Conservation (phyloP, 2,113 vertebrate species). For the Cyprinodon tularosa region DNA sequence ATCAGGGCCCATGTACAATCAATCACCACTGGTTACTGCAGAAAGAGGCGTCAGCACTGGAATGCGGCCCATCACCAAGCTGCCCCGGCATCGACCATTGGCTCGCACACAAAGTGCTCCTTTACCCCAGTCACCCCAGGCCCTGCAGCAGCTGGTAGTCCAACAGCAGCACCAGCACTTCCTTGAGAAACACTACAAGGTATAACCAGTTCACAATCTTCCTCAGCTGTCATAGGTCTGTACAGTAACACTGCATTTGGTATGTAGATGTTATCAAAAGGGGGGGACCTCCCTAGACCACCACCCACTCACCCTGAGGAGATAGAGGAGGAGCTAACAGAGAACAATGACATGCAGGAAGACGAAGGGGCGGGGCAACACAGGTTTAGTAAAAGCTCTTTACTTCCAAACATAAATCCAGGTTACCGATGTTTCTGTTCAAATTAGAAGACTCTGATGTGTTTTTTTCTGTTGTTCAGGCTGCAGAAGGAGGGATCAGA, state of each 20-base stretch:
- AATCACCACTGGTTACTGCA: constrained; percentile 90
- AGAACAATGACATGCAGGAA: constrained; percentile 77
- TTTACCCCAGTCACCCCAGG: constrained; percentile 91
- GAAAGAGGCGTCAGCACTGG: constrained; percentile 83
- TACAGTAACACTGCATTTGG: not conserved
- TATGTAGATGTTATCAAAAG: constrained; percentile 70
- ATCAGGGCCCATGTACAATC: constrained; percentile 90
- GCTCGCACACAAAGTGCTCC: constrained; percentile 93
- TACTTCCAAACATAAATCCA: not conserved
- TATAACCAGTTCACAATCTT: constrained; percentile 1
- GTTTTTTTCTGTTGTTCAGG: constrained; percentile 41
- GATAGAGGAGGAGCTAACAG: constrained; percentile 72
- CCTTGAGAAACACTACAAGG: constrained; percentile 87
- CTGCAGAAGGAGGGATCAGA: constrained; percentile 68
- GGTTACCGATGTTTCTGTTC: not conserved
- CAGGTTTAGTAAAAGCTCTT: constrained; percentile 38
- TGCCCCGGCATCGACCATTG: constrained; percentile 89
- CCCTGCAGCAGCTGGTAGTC: constrained; percentile 92
- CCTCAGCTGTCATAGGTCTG: not conserved
- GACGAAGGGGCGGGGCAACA: constrained; percentile 37
- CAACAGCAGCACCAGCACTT: constrained; percentile 94
- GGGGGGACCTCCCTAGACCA: constrained; percentile 61
- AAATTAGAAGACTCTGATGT: not conserved
- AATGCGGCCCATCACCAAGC: constrained; percentile 86
- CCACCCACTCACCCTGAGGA: constrained; percentile 75